Evolutionary conservation across 2,888 invertebrate genomes (phyloP).

Genomic region (Maniola hyperantus): DNA sequence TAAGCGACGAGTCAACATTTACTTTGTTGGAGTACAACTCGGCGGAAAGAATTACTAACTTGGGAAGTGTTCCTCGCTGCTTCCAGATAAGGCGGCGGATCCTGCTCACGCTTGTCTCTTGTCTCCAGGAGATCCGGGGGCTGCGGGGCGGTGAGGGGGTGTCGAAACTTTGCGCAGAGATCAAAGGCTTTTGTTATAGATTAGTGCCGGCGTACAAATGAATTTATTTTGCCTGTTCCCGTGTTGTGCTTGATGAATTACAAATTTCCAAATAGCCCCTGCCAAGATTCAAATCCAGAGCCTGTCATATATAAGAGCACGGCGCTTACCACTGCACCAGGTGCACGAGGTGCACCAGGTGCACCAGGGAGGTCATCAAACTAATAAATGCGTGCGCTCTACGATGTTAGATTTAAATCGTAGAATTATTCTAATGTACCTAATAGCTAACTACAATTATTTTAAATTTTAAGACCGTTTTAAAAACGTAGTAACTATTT

Average conservation of each 20-base stretch:
- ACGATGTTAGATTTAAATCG: no score
- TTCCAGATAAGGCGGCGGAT: constrained; percentile 54
- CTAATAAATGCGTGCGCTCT: no score
- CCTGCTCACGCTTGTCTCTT: constrained; percentile 31
- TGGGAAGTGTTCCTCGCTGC: constrained; percentile 46
- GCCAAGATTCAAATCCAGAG: no score
- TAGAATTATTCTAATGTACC: no score
- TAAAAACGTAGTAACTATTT: no score
- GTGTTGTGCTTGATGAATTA: not conserved
- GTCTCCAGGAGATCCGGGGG: not conserved
- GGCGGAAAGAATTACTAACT: constrained; percentile 44
- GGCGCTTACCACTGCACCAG: no score
- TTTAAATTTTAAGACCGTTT: no score
- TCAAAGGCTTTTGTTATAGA: not conserved
- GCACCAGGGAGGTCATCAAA: no score
- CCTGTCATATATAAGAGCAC: no score
- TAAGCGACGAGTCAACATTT: constrained; percentile 24
- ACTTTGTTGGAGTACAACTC: constrained; percentile 30
- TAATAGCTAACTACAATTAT: no score
- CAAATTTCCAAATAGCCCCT: no score
- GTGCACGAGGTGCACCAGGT: no score
- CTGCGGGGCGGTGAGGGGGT: not conserved
- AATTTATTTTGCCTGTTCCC: not conserved
- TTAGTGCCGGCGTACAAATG: not conserved
- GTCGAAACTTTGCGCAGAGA: not conserved